Base-by-base conservation (phyloP, 1,140 invertebrate species). In the Drosophila guanche region DNA sequence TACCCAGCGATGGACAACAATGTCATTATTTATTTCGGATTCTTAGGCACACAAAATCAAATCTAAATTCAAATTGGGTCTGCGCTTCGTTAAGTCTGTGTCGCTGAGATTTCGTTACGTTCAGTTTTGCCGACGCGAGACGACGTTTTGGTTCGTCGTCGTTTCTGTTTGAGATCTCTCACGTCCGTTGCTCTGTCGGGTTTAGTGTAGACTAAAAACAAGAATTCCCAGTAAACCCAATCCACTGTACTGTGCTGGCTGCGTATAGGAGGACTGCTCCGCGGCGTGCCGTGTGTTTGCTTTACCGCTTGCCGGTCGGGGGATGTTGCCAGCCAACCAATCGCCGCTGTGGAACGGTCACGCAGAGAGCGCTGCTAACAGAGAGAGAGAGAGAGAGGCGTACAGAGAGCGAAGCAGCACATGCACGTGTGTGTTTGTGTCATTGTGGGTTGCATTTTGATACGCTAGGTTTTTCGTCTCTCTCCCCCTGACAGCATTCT, bases 401-500 rank as follows among this genome's bases (percentile, higher is more conserved):
- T 20, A 29, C 6, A 5, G 27, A 29, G 27, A 6, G 27, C 6
- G 27, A 29, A 7, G 7, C 27, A 25, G 25, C 5, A 0, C 5
- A 5, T 25, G 25, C 1, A 25, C 25, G 25, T 1, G 25, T 27
- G 25, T 27, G 41, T 42, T 27, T 20, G 16, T 20, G 16, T 20
- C 33, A 16, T 86, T 88, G 83, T 89, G 83, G 83, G 83, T 88
- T 88, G 83, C 83, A 53, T 88, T 88, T 88, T 88, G 84, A 88
- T 89, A 88, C 84, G 83, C 83, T 79, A 66, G 79, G 77, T 80
- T 55, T 66, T 55, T 67, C 67, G 50, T 61, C 51, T 27, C 23
- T 48, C 16, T 16, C 33, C 62, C 43, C 8, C 33, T 37, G n/a
- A n/a, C n/a, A n/a, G n/a, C n/a, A n/a, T n/a, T n/a, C n/a, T n/a